These are phyloP conservation scores for Machaerirhynchus nigripectus DNA, from an alignment of 2,113 vertebrate species.

Conservation along the genomic window DNA sequence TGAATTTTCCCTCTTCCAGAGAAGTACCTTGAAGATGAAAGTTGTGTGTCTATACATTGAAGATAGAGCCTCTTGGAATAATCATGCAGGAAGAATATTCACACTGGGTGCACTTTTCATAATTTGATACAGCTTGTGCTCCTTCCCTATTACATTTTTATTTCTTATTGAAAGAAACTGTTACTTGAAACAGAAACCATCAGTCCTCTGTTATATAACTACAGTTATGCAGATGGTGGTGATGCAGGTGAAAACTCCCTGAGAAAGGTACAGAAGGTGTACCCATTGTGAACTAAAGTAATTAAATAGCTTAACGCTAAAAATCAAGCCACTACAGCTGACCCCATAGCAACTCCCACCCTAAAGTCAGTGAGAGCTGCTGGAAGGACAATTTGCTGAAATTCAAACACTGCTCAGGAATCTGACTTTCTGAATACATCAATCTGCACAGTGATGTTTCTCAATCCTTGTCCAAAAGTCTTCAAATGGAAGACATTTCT, in stretches of 20 bases:
- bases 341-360: not conserved
- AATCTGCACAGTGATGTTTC: not conserved
- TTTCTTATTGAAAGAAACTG: not conserved
- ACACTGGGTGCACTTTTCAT: not conserved
- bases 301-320: not conserved
- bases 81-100: not conserved
- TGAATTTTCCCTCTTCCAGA: not conserved
- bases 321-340: not conserved
- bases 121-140: not conserved
- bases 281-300: not conserved
- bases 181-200: not conserved
- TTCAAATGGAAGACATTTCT: not conserved
- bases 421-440: not conserved
- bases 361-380: not conserved
- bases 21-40: not conserved
- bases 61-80: not conserved
- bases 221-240: not conserved
- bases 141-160: not conserved
- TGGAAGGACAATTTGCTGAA: not conserved
- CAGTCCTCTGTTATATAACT: not conserved
- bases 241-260: not conserved
- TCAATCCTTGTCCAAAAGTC: not conserved
- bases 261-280: not conserved
- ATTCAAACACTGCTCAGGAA: not conserved
- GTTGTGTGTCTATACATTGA: not conserved